Conservation (phyloP, 2,888 invertebrate species). For the Campoplex nolae region DNA sequence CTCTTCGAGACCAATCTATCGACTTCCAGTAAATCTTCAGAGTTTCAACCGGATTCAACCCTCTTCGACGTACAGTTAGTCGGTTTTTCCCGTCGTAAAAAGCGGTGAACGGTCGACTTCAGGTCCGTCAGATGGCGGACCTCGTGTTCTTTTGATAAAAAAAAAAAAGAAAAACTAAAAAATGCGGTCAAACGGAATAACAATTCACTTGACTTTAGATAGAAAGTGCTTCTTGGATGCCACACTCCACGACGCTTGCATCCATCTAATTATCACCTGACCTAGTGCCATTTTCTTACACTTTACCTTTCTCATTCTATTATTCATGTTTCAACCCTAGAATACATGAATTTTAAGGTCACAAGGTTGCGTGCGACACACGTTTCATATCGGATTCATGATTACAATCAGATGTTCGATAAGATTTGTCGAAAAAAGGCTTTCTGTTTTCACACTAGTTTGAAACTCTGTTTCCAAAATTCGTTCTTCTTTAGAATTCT, state of each 20-base stretch:
- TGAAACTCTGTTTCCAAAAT: not conserved
- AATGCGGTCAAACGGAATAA: slow-evolving; percentile 35
- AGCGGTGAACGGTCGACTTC: too few relatives aligned
- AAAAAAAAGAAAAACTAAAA: not conserved
- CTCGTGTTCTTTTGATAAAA: not conserved
- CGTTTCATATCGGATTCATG: slow-evolving; percentile 48
- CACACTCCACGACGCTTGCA: slow-evolving; percentile 47
- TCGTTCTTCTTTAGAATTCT: not conserved
- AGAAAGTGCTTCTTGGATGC: not conserved
- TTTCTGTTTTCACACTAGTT: not conserved
- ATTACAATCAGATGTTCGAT: slow-evolving; percentile 15
- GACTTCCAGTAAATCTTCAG: not conserved
- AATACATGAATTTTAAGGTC: slow-evolving; percentile 33
- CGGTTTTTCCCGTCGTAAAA: not conserved
- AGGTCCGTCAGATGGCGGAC: not conserved
- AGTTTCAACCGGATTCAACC: not conserved
- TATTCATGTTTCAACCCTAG: slow-evolving; percentile 51
- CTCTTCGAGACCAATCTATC: not conserved
- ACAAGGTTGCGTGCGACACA: slow-evolving; percentile 32
- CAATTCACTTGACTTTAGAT: slow-evolving; percentile 44
- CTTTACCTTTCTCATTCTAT: slow-evolving; percentile 35
- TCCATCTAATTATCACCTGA: slow-evolving; percentile 49
- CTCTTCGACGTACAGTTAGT: not conserved
- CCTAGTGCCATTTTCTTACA: slow-evolving; percentile 47
- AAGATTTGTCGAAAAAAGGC: not conserved